phyloP scores from a whole-genome alignment of 2,113 vertebrate species.

The Trogon surrucura region DNA sequence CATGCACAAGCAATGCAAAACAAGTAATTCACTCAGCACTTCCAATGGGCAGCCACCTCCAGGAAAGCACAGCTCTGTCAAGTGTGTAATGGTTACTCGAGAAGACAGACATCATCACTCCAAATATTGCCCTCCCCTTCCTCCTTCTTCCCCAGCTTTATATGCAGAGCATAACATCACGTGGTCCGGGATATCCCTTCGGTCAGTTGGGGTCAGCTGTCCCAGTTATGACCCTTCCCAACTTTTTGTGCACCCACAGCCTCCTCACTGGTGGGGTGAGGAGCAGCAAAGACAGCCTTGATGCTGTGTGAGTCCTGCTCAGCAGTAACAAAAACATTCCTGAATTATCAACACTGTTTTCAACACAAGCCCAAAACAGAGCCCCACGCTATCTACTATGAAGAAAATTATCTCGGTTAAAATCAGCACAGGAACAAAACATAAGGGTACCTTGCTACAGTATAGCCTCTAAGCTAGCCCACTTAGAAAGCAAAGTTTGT shows the following conservation, averaged over 20 bases:
- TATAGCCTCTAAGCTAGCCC: neutral
- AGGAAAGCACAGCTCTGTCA: neutral
- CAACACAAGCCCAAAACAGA: neutral
- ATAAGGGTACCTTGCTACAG: no score
- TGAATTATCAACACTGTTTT: accelerated
- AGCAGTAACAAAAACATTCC: neutral
- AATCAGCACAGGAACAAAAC: neutral
- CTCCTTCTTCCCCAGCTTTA: neutral
- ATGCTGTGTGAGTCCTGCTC: neutral
- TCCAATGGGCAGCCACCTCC: neutral
- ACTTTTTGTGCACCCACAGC: neutral
- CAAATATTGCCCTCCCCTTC: accelerated
- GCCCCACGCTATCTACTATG: accelerated
- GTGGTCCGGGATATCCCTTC: neutral
- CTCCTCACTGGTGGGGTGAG: neutral
- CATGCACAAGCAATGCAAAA: accelerated
- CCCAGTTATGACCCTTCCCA: neutral
- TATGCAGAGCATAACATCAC: accelerated
- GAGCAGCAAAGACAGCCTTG: neutral
- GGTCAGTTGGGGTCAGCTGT: neutral
- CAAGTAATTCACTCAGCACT: neutral
- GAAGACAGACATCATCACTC: neutral
- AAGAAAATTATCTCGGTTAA: neutral
- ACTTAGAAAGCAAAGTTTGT: neutral
- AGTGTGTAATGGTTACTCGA: accelerated